phyloP scores from a whole-genome alignment of 2,797 vertebrate species.

The Otolemur crassicaudatus region DNA sequence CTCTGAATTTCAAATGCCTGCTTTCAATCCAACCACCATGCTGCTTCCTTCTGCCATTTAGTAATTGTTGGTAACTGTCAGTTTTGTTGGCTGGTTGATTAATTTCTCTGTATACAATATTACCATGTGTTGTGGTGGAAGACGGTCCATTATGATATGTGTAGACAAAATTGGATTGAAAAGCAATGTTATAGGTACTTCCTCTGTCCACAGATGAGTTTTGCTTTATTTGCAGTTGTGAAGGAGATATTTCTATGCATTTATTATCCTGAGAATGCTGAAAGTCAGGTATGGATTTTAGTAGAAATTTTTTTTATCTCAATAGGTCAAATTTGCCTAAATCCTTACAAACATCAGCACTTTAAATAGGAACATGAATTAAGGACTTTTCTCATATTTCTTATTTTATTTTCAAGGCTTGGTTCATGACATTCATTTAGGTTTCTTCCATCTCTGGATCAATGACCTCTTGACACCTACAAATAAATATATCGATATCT shows the following conservation, averaged over 20 bases:
- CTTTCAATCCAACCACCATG: not conserved
- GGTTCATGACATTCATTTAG: not conserved
- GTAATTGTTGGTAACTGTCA: not conserved
- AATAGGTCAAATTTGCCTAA: conserved; percentile 14
- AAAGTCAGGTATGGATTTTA: not conserved
- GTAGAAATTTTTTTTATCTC: conserved; percentile 34
- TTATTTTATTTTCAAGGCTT: conserved; percentile 27
- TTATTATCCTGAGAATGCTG: not conserved
- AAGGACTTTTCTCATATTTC: not conserved
- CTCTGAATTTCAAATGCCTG: not conserved
- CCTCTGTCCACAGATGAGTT: not conserved
- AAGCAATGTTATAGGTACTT: not conserved
- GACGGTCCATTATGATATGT: not conserved
- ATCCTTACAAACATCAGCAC: not conserved
- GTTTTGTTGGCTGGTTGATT: not conserved
- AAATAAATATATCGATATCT: conserved; percentile 20
- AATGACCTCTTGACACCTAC: not conserved
- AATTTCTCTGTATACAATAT: not conserved
- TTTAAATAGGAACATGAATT: not conserved
- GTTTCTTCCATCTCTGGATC: not conserved
- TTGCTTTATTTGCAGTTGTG: not conserved
- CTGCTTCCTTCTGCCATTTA: not conserved
- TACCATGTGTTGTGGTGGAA: not conserved
- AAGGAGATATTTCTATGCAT: not conserved
- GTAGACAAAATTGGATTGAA: not conserved